phyloP scores from a whole-genome alignment of 1,140 invertebrate genomes.

The Bicyclus anynana region DNA sequence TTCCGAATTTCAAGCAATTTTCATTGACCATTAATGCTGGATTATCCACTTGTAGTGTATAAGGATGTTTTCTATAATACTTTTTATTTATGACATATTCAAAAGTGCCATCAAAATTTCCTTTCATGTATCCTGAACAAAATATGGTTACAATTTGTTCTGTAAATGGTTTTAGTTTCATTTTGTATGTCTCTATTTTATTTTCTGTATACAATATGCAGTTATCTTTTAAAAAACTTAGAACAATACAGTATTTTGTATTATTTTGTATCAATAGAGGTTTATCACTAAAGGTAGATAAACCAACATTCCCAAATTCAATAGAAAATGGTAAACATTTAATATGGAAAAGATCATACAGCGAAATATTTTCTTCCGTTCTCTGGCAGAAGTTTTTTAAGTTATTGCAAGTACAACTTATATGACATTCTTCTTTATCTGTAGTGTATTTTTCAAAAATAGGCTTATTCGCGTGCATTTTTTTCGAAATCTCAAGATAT shows the following conservation, averaged over 20 bases:
- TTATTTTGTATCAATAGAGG: constrained; percentile 51
- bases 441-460: constrained; percentile 33
- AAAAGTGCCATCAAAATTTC: constrained; percentile 41
- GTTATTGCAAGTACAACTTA: constrained; percentile 4
- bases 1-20: constrained; percentile 64
- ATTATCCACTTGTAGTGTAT: constrained; percentile 48
- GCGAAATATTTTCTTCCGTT: constrained; percentile 23
- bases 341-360: constrained; percentile 50
- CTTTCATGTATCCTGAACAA: constrained; percentile 45
- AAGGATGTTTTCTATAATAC: constrained; percentile 46
- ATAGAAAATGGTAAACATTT: constrained; percentile 40
- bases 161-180: constrained; percentile 39
- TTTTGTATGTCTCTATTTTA: constrained; percentile 29
- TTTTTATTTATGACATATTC: constrained; percentile 50
- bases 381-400: constrained; percentile 41
- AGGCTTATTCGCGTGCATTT: constrained; percentile 24
- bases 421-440: constrained; percentile 35
- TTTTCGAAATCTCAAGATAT: constrained; percentile 38
- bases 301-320: constrained; percentile 55
- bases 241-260: constrained; percentile 43
- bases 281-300: constrained; percentile 48
- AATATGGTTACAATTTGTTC: constrained; percentile 40
- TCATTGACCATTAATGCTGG: constrained; percentile 51
- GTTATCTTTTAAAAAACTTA: constrained; percentile 44
- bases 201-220: constrained; percentile 45